Conservation (phyloP, 2,888 invertebrate species). For the Athalia rosae region DNA sequence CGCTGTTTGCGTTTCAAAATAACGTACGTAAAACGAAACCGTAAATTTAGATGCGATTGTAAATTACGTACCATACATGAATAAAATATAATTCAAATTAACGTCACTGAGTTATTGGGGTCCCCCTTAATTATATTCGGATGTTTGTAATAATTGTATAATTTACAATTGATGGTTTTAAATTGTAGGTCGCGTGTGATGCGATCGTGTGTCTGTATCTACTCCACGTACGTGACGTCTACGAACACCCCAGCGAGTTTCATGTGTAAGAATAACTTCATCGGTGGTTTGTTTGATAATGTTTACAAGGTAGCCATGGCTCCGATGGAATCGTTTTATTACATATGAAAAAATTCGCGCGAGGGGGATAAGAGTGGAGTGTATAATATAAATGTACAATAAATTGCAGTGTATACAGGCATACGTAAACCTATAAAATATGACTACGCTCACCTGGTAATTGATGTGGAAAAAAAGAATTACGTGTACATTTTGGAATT, state of each 20-base stretch:
- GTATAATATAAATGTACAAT: too few relatives aligned
- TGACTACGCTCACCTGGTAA: too few relatives aligned
- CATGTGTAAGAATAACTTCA: conserved; percentile 2
- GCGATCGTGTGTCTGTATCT: not conserved
- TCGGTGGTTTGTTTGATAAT: not conserved
- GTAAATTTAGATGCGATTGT: too few relatives aligned
- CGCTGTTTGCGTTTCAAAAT: too few relatives aligned
- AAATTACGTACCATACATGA: too few relatives aligned
- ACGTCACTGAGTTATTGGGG: not conserved
- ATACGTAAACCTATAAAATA: too few relatives aligned
- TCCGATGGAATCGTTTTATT: conserved; percentile 21
- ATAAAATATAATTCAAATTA: too few relatives aligned
- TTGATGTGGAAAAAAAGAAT: too few relatives aligned
- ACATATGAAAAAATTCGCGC: not conserved
- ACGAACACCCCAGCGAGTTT: too few relatives aligned
- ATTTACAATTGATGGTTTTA: not conserved
- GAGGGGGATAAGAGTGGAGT: not conserved
- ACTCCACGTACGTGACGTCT: not conserved
- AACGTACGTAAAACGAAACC: too few relatives aligned
- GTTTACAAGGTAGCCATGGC: not conserved
- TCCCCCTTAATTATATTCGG: not conserved
- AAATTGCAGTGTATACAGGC: too few relatives aligned
- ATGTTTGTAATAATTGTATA: not conserved
- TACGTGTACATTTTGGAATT: too few relatives aligned
- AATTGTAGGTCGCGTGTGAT: not conserved